Evolutionary conservation across 2,888 invertebrate species (phyloP).

Genomic region (Drosophila nigritarsus): DNA sequence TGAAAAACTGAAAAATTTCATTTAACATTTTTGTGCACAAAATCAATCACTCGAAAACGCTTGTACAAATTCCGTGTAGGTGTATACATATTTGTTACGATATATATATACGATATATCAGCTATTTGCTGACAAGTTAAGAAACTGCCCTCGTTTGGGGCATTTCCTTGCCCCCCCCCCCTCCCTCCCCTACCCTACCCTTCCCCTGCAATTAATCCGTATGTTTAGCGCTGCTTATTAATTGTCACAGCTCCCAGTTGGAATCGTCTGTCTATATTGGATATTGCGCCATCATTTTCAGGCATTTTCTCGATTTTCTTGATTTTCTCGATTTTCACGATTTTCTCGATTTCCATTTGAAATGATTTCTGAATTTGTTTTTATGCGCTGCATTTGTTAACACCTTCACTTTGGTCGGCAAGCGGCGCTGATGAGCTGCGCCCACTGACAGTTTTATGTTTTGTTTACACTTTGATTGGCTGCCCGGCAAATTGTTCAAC

Average conservation of each 20-base stretch:
- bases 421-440: constrained; percentile 70
- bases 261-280: constrained; percentile 28
- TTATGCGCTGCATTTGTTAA: constrained; percentile 66
- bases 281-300: constrained; percentile 71
- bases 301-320: too few species aligned
- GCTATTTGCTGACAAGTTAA: constrained; percentile 20
- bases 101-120: constrained; percentile 10
- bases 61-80: background rate
- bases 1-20: background rate
- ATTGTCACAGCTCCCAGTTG: constrained; percentile 65
- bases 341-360: constrained; percentile 16
- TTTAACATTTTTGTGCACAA: background rate
- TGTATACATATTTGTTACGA: background rate
- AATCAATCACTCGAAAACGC: constrained; percentile 16
- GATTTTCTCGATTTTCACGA: too few species aligned
- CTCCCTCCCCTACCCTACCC: background rate
- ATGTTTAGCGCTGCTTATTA: constrained; percentile 75
- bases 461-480: constrained; percentile 80
- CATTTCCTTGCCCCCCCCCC: too few species aligned
- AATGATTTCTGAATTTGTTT: constrained; percentile 46
- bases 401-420: constrained; percentile 79
- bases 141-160: constrained; percentile 45
- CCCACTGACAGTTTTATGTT: constrained; percentile 83
- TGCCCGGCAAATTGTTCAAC: constrained; percentile 32
- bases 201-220: constrained; percentile 83